These are phyloP conservation scores for Onychomys arenicola DNA, from an alignment of 2,797 vertebrate species.

Conservation along the genomic window DNA sequence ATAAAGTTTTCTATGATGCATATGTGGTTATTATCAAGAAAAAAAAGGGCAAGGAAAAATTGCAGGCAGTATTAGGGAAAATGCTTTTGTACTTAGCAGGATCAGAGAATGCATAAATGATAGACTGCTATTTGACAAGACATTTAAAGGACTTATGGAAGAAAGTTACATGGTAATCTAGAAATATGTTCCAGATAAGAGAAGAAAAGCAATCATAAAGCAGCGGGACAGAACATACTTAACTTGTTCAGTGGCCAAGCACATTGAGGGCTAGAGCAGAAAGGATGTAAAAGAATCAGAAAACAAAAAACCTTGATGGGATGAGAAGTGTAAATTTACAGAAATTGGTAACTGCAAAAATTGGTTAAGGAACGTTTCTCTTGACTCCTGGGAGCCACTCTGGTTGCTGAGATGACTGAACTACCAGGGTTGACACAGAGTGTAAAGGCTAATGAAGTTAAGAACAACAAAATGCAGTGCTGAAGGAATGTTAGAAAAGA, in stretches of 20 bases:
- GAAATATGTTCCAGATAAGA: neutral
- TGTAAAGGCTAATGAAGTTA: neutral
- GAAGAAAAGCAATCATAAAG: neutral
- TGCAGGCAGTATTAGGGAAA: neutral
- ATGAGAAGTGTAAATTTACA: neutral
- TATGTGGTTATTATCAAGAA: neutral
- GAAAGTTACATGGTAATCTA: neutral
- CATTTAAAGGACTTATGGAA: neutral
- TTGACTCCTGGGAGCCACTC: neutral
- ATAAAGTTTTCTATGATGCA: neutral
- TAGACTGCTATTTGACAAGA: neutral
- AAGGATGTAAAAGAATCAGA: neutral
- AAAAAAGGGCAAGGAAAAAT: neutral
- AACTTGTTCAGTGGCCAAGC: conserved; percentile 7
- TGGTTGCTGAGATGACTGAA: neutral
- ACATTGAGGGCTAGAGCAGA: neutral
- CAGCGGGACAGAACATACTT: neutral
- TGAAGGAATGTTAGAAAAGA: neutral
- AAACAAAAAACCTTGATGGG: neutral
- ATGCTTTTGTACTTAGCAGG: neutral
- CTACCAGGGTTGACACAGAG: neutral
- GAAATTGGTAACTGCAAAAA: neutral
- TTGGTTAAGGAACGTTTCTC: neutral
- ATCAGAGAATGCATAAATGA: neutral
- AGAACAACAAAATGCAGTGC: neutral